phyloP scores from a whole-genome alignment of 2,113 vertebrate species.

The Australoheros scitulus region DNA sequence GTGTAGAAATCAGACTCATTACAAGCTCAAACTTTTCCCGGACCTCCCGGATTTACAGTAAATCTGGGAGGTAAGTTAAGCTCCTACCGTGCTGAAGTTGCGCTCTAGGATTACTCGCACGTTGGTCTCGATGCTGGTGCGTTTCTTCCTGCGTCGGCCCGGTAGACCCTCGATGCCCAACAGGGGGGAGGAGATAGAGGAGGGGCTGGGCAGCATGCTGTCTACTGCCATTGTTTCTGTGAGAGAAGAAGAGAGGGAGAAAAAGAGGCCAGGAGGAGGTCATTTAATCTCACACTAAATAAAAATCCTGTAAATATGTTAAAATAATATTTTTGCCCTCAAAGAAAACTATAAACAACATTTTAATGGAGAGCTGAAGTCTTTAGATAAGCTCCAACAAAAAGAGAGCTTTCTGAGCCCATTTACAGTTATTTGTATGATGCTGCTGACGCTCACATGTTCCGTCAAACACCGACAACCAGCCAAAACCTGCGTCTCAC shows the following conservation, averaged over 20 bases:
- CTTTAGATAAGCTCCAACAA: background rate
- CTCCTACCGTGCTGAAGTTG: slow-evolving; percentile 87
- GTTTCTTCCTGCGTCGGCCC: slow-evolving; percentile 90
- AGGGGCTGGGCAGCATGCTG: slow-evolving; percentile 90
- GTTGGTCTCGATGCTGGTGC: slow-evolving; percentile 95
- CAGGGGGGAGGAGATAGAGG: slow-evolving; percentile 86
- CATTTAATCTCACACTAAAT: background rate
- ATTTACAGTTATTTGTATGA: background rate
- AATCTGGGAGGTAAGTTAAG: background rate
- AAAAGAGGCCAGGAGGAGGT: background rate
- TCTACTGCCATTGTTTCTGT: slow-evolving; percentile 93
- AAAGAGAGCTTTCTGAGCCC: background rate
- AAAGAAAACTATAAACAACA: background rate
- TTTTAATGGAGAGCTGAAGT: background rate
- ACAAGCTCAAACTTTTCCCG: background rate
- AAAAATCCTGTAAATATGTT: background rate
- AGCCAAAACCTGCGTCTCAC: slow-evolving; percentile 59
- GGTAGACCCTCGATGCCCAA: slow-evolving; percentile 88
- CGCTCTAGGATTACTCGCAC: slow-evolving; percentile 89
- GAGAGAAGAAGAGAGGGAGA: background rate
- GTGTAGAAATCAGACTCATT: background rate
- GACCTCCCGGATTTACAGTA: background rate
- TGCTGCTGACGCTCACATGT: background rate
- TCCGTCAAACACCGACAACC: background rate
- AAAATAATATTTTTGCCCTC: background rate